Conservation (phyloP, 2,888 invertebrate species). For the Spodoptera exigua region DNA sequence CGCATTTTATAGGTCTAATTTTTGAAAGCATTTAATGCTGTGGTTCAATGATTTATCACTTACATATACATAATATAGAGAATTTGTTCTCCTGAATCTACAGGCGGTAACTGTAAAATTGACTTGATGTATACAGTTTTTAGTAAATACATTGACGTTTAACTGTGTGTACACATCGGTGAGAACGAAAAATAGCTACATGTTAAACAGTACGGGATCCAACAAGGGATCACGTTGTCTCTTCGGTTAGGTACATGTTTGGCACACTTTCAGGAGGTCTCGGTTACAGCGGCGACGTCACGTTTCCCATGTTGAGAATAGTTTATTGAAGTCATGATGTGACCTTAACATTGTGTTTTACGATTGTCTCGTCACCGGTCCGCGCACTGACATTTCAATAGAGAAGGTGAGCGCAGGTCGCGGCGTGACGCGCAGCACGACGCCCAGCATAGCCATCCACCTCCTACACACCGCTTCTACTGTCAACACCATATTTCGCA, state of each 20-base stretch:
- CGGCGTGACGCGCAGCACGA: slow-evolving; percentile 84
- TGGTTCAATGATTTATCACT: slow-evolving; percentile 17
- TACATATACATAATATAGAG: not conserved
- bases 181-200: slow-evolving; percentile 57
- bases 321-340: slow-evolving; percentile 89
- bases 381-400: slow-evolving; percentile 88
- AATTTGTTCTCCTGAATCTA: slow-evolving; percentile 18
- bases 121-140: slow-evolving; percentile 14
- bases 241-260: slow-evolving; percentile 75
- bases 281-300: slow-evolving; percentile 82
- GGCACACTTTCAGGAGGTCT: slow-evolving; percentile 85
- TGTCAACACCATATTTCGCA: slow-evolving; percentile 67
- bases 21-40: slow-evolving; percentile 28
- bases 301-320: slow-evolving; percentile 86
- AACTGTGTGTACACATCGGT: slow-evolving; percentile 21
- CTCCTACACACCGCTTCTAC: slow-evolving; percentile 59
- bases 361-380: slow-evolving; percentile 88
- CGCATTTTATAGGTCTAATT: slow-evolving; percentile 8
- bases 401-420: slow-evolving; percentile 86
- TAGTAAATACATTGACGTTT: slow-evolving; percentile 29
- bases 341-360: slow-evolving; percentile 89
- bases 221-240: slow-evolving; percentile 72
- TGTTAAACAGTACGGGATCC: slow-evolving; percentile 49
- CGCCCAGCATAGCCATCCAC: slow-evolving; percentile 68
- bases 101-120: slow-evolving; percentile 16